Evolutionary conservation across 1,140 invertebrate genomes (phyloP).

Genomic region (Heliconius congener): DNA sequence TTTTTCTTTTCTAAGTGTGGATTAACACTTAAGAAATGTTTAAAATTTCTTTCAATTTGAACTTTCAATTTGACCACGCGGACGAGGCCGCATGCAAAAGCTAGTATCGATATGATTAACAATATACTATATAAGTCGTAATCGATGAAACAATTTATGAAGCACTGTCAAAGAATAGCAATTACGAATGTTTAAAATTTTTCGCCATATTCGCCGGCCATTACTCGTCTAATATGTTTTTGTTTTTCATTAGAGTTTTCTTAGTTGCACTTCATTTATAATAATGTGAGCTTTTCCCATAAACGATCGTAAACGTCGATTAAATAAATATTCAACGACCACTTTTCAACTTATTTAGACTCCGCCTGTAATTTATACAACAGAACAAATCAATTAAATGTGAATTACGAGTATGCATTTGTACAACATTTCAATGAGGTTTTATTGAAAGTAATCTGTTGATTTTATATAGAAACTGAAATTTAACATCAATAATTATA

Average conservation of each 20-base stretch:
- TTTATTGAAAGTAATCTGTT: too few species aligned
- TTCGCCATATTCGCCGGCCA: constrained; percentile 45
- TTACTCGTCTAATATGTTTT: neutral
- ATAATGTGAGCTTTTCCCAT: constrained; percentile 27
- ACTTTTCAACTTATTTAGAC: constrained; percentile 24
- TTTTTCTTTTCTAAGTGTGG: too few species aligned
- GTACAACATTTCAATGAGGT: neutral
- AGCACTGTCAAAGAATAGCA: constrained; percentile 51
- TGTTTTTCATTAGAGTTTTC: neutral
- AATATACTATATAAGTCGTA: too few species aligned
- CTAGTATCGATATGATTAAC: too few species aligned
- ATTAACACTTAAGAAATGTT: too few species aligned
- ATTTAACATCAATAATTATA: constrained; percentile 37
- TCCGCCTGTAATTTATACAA: neutral
- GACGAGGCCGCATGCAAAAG: too few species aligned
- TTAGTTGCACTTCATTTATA: neutral
- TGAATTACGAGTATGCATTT: constrained; percentile 13
- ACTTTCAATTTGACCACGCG: too few species aligned
- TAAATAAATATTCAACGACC: constrained; percentile 21
- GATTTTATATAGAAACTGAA: neutral
- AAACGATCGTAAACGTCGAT: constrained; percentile 15
- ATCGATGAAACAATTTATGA: constrained; percentile 16
- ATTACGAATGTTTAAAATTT: constrained; percentile 56
- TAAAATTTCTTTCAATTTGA: too few species aligned
- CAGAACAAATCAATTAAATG: constrained; percentile 15